Conservation (phyloP, 2,113 vertebrate species). For the Arizona elegans region DNA sequence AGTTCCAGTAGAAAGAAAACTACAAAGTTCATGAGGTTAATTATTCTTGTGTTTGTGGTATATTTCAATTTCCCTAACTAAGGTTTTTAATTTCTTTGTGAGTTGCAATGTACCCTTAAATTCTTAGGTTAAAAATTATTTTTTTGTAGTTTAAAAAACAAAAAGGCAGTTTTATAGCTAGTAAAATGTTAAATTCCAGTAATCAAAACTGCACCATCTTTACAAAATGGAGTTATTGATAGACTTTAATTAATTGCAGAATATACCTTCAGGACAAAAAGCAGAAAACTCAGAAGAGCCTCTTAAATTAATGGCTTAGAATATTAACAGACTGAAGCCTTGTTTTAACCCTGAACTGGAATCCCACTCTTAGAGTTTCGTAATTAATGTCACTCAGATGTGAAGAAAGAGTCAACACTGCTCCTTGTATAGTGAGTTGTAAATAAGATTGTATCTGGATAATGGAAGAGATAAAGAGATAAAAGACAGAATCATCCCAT, state of each 20-base stretch:
- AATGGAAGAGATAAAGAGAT: not conserved
- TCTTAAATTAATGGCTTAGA: not conserved
- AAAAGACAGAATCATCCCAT: not conserved
- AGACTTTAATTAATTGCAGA: not conserved
- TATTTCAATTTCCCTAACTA: not conserved
- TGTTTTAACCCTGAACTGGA: not conserved
- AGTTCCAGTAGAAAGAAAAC: not conserved
- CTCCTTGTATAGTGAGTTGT: not conserved
- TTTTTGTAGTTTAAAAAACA: not conserved
- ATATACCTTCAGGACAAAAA: not conserved
- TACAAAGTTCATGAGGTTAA: not conserved
- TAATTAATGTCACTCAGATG: not conserved
- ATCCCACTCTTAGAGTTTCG: not conserved
- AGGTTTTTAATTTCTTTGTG: not conserved
- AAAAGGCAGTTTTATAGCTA: not conserved
- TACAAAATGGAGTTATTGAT: not conserved
- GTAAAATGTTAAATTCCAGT: not conserved
- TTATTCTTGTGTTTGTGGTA: not conserved
- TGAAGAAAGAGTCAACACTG: not conserved
- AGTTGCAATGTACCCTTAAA: not conserved
- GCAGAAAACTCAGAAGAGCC: not conserved
- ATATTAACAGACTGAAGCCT: not conserved
- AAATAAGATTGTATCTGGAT: not conserved
- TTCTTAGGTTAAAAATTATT: not conserved
- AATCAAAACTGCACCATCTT: not conserved